Conservation (phyloP, 2,113 vertebrate genomes). For the Corvus cornix region DNA sequence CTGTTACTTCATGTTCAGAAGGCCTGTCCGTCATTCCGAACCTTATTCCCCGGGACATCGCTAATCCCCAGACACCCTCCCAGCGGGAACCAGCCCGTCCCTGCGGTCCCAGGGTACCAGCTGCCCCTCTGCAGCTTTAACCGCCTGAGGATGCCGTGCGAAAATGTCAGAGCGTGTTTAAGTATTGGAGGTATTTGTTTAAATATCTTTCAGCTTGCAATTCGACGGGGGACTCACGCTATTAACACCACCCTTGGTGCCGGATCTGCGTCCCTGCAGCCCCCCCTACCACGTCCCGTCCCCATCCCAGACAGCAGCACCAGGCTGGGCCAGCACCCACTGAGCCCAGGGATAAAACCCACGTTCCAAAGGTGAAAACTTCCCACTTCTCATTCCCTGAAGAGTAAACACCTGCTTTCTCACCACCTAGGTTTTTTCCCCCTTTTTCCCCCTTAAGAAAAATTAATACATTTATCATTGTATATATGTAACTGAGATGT, state of each 20-base stretch:
- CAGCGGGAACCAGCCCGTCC: neutral
- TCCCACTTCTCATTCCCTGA: neutral
- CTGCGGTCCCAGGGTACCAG: neutral
- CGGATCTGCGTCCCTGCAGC: fast-evolving
- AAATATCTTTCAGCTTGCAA: neutral
- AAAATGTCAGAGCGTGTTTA: neutral
- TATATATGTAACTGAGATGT: fast-evolving
- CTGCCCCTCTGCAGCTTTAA: neutral
- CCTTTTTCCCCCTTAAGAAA: neutral
- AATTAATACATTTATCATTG: neutral
- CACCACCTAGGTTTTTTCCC: fast-evolving
- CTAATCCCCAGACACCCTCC: neutral
- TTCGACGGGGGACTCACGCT: fast-evolving
- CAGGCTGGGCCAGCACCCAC: neutral
- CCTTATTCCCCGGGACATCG: neutral
- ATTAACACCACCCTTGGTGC: neutral
- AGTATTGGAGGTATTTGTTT: neutral
- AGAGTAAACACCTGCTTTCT: neutral
- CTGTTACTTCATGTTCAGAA: neutral
- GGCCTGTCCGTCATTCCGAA: neutral
- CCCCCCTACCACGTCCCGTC: fast-evolving
- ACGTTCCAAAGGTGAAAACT: neutral
- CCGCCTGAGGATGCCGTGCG: neutral
- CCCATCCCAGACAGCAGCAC: neutral
- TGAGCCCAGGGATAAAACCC: neutral